Evolutionary conservation across 2,888 invertebrate species (phyloP).

Genomic region (Chrysolina oricalcia): DNA sequence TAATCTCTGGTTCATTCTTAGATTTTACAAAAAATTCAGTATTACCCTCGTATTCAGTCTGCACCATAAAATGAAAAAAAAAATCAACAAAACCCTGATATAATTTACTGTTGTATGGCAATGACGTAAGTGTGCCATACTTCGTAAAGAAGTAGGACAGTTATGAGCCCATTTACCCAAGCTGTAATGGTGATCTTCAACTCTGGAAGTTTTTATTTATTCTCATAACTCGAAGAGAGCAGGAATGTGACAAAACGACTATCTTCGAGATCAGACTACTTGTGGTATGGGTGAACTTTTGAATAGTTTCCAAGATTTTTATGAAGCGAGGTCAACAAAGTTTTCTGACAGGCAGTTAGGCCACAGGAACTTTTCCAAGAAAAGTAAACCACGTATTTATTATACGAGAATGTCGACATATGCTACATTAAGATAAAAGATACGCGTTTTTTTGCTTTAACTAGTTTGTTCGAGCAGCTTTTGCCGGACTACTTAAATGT

Average conservation of each 20-base stretch:
- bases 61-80: no score
- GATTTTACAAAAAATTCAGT: no score
- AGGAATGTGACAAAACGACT: slow-evolving; percentile 20
- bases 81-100: no score
- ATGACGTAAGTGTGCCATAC: no score
- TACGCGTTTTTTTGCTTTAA: slow-evolving; percentile 15
- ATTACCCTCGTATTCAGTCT: no score
- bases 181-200: neutral
- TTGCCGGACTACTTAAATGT: slow-evolving; percentile 10
- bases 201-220: neutral
- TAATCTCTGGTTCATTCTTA: no score
- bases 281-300: slow-evolving; percentile 46
- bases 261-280: slow-evolving; percentile 45
- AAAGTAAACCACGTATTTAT: slow-evolving; percentile 46
- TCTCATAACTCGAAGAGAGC: neutral
- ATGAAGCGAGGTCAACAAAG: slow-evolving; percentile 53
- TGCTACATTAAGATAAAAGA: slow-evolving; percentile 33
- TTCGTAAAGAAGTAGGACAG: no score
- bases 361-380: slow-evolving; percentile 44
- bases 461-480: slow-evolving; percentile 21
- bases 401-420: slow-evolving; percentile 45
- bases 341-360: slow-evolving; percentile 48
- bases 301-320: slow-evolving; percentile 55
- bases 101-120: no score
- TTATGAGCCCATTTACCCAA: neutral